Percentiles rank a stretch among this genome's conserved stretches.
phyloP scores from a whole-genome alignment of 1,140 invertebrate species.

The Zaprionus camerounensis region DNA sequence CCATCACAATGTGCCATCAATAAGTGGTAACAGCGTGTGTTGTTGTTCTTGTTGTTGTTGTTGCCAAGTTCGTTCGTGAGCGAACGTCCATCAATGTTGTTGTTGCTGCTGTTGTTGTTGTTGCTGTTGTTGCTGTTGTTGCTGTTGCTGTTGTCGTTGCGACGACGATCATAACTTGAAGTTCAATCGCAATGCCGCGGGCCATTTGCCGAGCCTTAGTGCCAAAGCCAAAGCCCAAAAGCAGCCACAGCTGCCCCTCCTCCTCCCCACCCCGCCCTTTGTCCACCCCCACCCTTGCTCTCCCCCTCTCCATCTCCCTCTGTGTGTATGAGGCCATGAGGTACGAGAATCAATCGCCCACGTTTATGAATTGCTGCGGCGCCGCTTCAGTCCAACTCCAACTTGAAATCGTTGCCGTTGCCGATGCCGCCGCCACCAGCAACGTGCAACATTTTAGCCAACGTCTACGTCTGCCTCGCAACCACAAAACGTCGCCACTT shows the following conservation, averaged over 20 bases:
- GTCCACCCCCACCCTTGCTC: neutral
- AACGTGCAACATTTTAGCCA: constrained; percentile 81
- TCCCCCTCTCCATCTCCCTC: neutral
- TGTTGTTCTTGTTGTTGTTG: constrained; percentile 57
- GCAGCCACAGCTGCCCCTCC: constrained; percentile 47
- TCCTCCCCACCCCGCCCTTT: neutral
- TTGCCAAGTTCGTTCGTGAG: constrained; percentile 73
- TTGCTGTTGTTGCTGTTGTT: constrained; percentile 35
- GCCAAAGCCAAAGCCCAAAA: constrained; percentile 79
- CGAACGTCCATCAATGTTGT: constrained; percentile 81
- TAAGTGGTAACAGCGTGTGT: constrained; percentile 82
- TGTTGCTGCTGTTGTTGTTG: constrained; percentile 55
- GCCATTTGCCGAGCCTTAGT: constrained; percentile 84
- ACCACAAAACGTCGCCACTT: constrained; percentile 83
- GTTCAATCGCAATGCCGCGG: constrained; percentile 84
- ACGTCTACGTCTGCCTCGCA: constrained; percentile 69
- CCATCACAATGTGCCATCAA: constrained; percentile 81
- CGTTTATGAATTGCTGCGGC: constrained; percentile 83
- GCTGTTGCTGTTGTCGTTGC: constrained; percentile 56
- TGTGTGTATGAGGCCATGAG: constrained; percentile 66
- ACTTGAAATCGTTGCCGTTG: constrained; percentile 26
- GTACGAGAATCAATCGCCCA: constrained; percentile 83
- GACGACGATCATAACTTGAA: constrained; percentile 83
- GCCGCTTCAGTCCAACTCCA: constrained; percentile 64
- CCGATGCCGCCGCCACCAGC: constrained; percentile 54